Conservation (phyloP, 1,140 invertebrate genomes). For the Drosophila baimaii region DNA sequence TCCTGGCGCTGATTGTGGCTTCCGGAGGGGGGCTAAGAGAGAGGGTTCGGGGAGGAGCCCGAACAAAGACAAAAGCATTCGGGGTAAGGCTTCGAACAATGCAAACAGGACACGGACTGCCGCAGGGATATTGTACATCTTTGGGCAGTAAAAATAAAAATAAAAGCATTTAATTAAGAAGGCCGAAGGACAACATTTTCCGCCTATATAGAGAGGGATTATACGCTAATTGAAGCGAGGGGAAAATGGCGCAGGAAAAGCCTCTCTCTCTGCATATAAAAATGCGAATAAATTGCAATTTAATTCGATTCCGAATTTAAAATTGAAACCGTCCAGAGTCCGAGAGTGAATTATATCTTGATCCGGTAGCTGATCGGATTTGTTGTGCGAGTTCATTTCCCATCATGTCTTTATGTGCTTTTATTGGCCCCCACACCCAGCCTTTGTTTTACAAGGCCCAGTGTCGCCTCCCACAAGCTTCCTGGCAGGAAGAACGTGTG, state of each 20-base stretch:
- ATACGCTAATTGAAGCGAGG: constrained; percentile 33
- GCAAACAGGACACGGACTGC: constrained; percentile 40
- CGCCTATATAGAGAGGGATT: constrained; percentile 11
- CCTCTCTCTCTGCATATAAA: neutral
- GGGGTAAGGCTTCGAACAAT: constrained; percentile 27
- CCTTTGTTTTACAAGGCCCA: constrained; percentile 37
- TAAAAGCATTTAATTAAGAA: constrained; percentile 52
- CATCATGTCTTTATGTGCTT: constrained; percentile 46
- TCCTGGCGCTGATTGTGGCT: constrained; percentile 45
- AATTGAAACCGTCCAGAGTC: constrained; percentile 5
- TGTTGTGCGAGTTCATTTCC: constrained; percentile 18
- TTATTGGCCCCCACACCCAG: constrained; percentile 44
- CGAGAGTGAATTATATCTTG: constrained; percentile 27
- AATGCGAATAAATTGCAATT: constrained; percentile 37
- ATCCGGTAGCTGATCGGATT: constrained; percentile 46
- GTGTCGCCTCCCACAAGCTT: constrained; percentile 10
- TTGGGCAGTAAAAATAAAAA: constrained; percentile 43
- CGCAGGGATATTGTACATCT: constrained; percentile 43
- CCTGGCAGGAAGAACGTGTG: constrained; percentile 9
- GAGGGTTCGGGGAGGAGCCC: too few species aligned
- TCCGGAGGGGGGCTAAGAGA: neutral
- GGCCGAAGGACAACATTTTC: constrained; percentile 23
- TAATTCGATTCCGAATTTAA: constrained; percentile 33
- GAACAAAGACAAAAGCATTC: constrained; percentile 10
- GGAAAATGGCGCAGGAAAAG: constrained; percentile 9